A percentile compares a stretch with the other conserved stretches of the same genome.
Evolutionary conservation across 2,797 vertebrate genomes (phyloP).

Genomic region (Mus spretus): DNA sequence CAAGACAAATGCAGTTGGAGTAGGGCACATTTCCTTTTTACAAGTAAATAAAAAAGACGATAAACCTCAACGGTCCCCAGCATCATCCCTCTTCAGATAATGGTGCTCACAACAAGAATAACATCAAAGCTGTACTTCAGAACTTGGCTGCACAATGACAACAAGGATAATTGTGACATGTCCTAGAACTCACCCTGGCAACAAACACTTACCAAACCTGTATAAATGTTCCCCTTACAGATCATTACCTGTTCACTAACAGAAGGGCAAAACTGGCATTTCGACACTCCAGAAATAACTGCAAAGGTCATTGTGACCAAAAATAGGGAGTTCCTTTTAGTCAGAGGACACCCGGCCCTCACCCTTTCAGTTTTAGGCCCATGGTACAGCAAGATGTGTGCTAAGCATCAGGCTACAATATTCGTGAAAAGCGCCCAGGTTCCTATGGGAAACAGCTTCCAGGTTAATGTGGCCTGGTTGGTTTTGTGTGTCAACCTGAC

Average conservation of each 20-base stretch:
- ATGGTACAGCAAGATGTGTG: background rate
- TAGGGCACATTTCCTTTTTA: slow-evolving; percentile 24
- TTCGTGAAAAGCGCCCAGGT: background rate
- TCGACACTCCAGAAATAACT: slow-evolving; percentile 6
- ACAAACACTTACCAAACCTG: slow-evolving; percentile 24
- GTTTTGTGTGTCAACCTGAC: background rate
- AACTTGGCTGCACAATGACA: background rate
- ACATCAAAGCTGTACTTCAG: background rate
- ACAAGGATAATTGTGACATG: background rate
- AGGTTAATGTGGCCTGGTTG: background rate
- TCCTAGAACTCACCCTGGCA: background rate
- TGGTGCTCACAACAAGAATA: background rate
- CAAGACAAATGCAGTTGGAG: background rate
- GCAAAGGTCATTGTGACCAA: background rate
- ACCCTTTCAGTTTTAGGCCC: background rate
- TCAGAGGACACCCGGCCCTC: background rate
- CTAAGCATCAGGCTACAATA: background rate
- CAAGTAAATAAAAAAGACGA: slow-evolving; percentile 20
- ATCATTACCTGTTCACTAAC: background rate
- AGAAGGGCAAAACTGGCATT: background rate
- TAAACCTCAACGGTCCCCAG: background rate
- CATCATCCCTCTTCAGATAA: background rate
- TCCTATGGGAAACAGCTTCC: background rate
- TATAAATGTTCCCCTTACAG: background rate
- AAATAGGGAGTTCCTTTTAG: background rate